A percentile compares a stretch with the other conserved stretches of the same genome.
Conservation (phyloP, 2,113 vertebrate species). For the Crotalus helleri region DNA sequence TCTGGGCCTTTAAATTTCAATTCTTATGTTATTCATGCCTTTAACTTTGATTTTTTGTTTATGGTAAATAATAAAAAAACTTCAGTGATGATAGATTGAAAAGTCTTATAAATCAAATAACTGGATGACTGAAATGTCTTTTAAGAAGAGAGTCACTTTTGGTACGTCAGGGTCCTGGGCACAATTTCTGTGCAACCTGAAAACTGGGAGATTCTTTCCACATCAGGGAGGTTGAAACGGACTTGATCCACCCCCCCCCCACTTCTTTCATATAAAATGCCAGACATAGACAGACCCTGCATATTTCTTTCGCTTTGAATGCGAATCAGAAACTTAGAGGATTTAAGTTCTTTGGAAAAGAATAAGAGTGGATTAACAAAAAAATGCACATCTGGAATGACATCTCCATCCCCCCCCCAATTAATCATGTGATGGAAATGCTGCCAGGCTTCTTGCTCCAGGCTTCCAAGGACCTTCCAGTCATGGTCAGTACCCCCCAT, state of each 20-base stretch:
- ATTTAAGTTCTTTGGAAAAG: conserved; percentile 28
- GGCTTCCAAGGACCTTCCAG: conserved; percentile 49
- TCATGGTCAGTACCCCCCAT: not conserved
- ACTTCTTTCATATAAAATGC: not conserved
- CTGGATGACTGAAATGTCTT: not conserved
- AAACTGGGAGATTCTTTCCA: not conserved
- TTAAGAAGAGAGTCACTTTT: not conserved
- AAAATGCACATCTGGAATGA: conserved; percentile 69
- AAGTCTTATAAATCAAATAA: not conserved
- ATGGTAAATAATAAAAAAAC: not conserved
- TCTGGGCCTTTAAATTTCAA: not conserved
- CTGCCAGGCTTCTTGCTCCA: conserved; percentile 57
- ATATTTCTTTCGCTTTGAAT: conserved; percentile 63
- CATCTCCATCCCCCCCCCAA: conserved; percentile 48
- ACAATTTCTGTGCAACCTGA: not conserved
- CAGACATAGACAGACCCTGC: conserved; percentile 54
- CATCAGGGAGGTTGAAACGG: not conserved
- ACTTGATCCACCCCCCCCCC: not conserved
- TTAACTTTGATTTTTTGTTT: not conserved
- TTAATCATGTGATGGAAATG: conserved; percentile 65
- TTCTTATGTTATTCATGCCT: not conserved
- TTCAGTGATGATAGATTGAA: not conserved
- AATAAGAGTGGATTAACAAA: conserved; percentile 56
- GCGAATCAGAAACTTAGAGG: conserved; percentile 55
- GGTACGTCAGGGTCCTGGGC: too few species aligned